Conservation (phyloP, 1,140 invertebrate species). For the Ips typographus region DNA sequence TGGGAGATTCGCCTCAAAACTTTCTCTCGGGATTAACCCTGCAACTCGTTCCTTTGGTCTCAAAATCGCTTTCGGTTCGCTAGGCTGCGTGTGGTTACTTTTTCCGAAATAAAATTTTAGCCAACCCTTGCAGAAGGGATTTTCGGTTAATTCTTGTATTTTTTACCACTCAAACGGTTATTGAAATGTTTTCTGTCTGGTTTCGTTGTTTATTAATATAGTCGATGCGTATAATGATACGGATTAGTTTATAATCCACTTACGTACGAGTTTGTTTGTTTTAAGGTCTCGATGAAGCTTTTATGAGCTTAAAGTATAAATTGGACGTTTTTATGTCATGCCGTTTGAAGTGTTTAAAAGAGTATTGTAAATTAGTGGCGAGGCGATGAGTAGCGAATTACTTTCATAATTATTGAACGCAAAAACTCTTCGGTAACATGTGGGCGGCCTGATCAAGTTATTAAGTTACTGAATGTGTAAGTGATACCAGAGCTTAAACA, state of each 20-base stretch:
- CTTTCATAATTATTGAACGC: background rate
- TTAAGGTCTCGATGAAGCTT: background rate
- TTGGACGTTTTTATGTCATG: too few species aligned
- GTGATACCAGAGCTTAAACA: slow-evolving; percentile 17
- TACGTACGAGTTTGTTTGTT: slow-evolving; percentile 4
- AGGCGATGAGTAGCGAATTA: background rate
- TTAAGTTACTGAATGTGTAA: slow-evolving; percentile 19
- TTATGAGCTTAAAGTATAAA: background rate
- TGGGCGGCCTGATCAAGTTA: slow-evolving; percentile 7
- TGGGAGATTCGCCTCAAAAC: background rate
- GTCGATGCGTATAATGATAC: background rate
- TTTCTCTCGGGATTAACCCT: background rate
- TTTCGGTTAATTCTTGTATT: too few species aligned
- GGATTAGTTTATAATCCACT: slow-evolving; percentile 19
- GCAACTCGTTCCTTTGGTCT: background rate
- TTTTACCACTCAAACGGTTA: too few species aligned
- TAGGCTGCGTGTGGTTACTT: background rate
- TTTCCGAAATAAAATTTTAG: background rate
- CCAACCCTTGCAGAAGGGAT: background rate
- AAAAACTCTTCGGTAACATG: background rate
- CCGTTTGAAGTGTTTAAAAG: too few species aligned
- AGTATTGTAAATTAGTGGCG: too few species aligned
- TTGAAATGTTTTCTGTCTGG: too few species aligned
- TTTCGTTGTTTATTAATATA: too few species aligned
- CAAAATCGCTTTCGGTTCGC: background rate